These are phyloP conservation scores for Noctua fimbriata DNA, from an alignment of 2,888 invertebrate genomes.

Conservation along the genomic window DNA sequence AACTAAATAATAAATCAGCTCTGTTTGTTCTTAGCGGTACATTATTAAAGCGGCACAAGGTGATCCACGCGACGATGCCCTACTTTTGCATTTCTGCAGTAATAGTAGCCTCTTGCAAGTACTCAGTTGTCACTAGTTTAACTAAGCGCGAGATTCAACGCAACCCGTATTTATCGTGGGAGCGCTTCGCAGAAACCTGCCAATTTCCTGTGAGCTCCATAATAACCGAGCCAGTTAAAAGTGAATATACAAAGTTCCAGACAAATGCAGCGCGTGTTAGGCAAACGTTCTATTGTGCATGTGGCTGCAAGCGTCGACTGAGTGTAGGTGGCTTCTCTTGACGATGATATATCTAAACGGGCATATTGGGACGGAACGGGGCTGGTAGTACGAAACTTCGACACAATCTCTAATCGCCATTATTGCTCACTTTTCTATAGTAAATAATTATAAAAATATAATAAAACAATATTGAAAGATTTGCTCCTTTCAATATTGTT, in stretches of 20 bases:
- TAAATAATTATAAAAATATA: too few species aligned
- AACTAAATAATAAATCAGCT: slow-evolving; percentile 75
- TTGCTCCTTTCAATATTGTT: neutral
- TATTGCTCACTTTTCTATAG: neutral
- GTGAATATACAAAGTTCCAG: neutral
- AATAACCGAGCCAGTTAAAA: neutral
- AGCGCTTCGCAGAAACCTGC: neutral
- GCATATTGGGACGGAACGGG: neutral
- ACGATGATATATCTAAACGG: neutral
- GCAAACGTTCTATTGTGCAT: neutral
- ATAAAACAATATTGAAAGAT: too few species aligned
- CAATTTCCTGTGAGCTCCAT: slow-evolving; percentile 10
- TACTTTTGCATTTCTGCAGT: neutral
- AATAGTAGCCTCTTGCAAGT: neutral
- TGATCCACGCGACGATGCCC: slow-evolving; percentile 13
- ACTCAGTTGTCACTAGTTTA: neutral
- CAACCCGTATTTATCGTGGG: slow-evolving; percentile 17
- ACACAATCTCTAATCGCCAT: neutral
- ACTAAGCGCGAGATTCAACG: neutral
- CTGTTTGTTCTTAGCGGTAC: slow-evolving; percentile 49
- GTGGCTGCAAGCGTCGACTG: too few species aligned
- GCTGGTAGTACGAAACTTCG: neutral
- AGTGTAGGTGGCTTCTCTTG: neutral
- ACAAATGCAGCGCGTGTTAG: neutral
- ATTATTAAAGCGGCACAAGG: slow-evolving; percentile 27